phyloP scores from a whole-genome alignment of 1,140 invertebrate species.

The Dendroctonus valens region DNA sequence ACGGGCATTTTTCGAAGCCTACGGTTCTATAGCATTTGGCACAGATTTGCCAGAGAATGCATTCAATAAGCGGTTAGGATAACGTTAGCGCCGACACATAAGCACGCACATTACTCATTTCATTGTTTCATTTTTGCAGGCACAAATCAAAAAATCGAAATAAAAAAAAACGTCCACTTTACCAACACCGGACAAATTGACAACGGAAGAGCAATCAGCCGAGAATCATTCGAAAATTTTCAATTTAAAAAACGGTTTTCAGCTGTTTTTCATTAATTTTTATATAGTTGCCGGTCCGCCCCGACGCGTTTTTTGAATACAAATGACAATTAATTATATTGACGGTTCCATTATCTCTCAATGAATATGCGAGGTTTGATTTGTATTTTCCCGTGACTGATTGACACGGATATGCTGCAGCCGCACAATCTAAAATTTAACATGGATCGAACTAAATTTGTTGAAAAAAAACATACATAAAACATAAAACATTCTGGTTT shows the following conservation, averaged over 20 bases:
- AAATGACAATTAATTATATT: slow-evolving; percentile 19
- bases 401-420: no score
- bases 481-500: no score
- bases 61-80: no score
- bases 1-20: no score
- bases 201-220: slow-evolving; percentile 13
- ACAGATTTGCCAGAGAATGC: no score
- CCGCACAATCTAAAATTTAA: no score
- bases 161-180: neutral
- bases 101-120: no score
- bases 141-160: neutral
- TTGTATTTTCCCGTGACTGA: no score
- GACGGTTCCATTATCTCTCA: slow-evolving; percentile 10
- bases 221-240: slow-evolving; percentile 1
- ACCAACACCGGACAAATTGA: slow-evolving; percentile 16
- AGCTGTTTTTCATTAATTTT: slow-evolving; percentile 21
- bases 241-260: slow-evolving; percentile 16
- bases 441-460: no score
- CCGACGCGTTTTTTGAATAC: slow-evolving; percentile 2
- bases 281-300: neutral
- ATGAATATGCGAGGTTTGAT: neutral
- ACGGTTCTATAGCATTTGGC: no score
- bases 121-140: neutral
- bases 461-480: no score
- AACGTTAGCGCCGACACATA: no score